Base-by-base conservation (phyloP, 2,113 vertebrate species). In the Chelonoidis abingdonii region DNA sequence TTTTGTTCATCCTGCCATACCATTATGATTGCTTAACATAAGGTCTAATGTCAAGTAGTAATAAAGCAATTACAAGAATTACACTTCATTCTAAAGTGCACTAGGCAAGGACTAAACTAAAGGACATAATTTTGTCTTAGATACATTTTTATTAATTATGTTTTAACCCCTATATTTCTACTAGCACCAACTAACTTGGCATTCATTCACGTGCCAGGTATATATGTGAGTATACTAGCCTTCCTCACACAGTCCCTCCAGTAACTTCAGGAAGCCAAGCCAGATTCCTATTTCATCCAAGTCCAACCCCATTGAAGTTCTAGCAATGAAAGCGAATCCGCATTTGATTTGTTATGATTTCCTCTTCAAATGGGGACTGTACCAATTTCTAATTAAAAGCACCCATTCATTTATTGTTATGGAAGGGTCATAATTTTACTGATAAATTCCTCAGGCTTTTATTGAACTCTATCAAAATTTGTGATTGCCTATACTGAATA, bases 91-190 rank as follows among this genome's bases (percentile, higher is more conserved):
- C 93, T 87, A 35, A 94, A 98, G 91, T 82, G 76, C 89, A 96
- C 96, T 97, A 97, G 95, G 95, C 90, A 97, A 97, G 90, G 94
- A 90, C 91, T 97, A 97, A 96, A 97, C 95, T 97, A 96, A 97
- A 75, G 69, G 93, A 95, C 50, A 76, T 96, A 88, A 95, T 95
- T 41, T n/a, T n/a, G n/a, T n/a, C n/a, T n/a, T n/a, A n/a, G n/a
- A n/a, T n/a, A n/a, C n/a, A n/a, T n/a, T n/a, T 41, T 41, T 41
- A 41, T 41, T 41, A 41, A 83, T 65, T 65, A n/a, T 92, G 85
- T 79, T 95, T 97, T 97, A 97, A 95, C 95, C 87, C 86, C 96
- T 96, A 21, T 93, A 94, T 93, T 92, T 95, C 95, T 95, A 91
- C 75, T n/a, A 76, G 50, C 12, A 54, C 82, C 88, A 93, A 80